These are phyloP conservation scores for Aspidiotus rigidus DNA, from an alignment of 2,888 invertebrate species.

Conservation along the genomic window DNA sequence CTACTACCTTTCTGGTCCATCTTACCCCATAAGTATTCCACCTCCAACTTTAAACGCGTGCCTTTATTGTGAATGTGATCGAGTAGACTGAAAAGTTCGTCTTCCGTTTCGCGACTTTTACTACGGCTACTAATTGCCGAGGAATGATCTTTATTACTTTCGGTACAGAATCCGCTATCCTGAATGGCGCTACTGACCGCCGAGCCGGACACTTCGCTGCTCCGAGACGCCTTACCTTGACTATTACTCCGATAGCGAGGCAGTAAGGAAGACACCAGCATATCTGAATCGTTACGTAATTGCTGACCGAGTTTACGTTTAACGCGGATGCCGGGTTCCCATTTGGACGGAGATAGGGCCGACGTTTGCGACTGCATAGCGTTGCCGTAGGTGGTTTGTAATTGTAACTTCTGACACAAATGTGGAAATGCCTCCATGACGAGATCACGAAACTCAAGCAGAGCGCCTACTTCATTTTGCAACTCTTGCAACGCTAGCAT, in stretches of 20 bases:
- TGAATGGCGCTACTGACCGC: conserved; percentile 55
- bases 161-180: conserved; percentile 84
- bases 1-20: conserved; percentile 14
- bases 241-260: conserved; percentile 57
- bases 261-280: conserved; percentile 41
- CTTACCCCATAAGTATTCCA: conserved; percentile 38
- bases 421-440: conserved; percentile 90
- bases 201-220: conserved; percentile 45
- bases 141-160: conserved; percentile 52
- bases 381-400: conserved; percentile 44
- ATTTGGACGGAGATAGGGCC: conserved; percentile 38
- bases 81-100: conserved; percentile 74
- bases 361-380: conserved; percentile 22
- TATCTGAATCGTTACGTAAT: conserved; percentile 34
- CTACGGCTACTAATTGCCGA: conserved; percentile 43
- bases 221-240: conserved; percentile 53
- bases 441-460: conserved; percentile 84
- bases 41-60: conserved; percentile 57
- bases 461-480: conserved; percentile 85
- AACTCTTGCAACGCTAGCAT: conserved; percentile 77
- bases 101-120: conserved; percentile 48
- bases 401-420: conserved; percentile 74
- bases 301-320: conserved; percentile 55
- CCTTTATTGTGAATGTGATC: conserved; percentile 78
- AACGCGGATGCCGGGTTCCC: conserved; percentile 61